Evolutionary conservation across 1,140 invertebrate genomes (phyloP).

Genomic region (Drosophila erecta): DNA sequence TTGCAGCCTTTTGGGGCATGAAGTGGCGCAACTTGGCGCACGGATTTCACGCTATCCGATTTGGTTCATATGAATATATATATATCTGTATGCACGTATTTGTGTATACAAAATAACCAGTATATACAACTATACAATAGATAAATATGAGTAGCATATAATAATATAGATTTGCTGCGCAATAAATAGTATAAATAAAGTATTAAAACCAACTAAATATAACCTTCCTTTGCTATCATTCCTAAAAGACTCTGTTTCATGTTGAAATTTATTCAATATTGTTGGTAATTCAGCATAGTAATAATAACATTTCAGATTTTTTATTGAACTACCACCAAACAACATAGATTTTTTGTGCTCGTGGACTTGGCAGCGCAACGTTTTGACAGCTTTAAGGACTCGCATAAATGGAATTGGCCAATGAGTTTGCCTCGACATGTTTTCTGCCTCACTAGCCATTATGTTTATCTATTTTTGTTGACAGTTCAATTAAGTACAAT

Average conservation of each 20-base stretch:
- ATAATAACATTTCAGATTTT: neutral
- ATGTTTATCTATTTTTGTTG: constrained; percentile 75
- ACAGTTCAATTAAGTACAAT: constrained; percentile 81
- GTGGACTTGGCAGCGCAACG: neutral
- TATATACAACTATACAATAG: too few relatives aligned
- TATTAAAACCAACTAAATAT: too few relatives aligned
- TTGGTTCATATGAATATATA: neutral
- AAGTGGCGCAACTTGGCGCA: constrained; percentile 75
- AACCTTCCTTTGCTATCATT: too few relatives aligned
- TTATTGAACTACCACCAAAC: neutral
- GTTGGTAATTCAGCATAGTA: neutral
- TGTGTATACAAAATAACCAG: too few relatives aligned
- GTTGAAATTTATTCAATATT: neutral
- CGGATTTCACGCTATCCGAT: constrained; percentile 34
- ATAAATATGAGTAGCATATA: too few relatives aligned
- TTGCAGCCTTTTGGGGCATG: constrained; percentile 76
- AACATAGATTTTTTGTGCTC: neutral
- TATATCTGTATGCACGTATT: neutral
- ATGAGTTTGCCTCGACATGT: constrained; percentile 15
- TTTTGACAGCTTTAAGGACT: constrained; percentile 1
- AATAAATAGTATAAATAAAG: too few relatives aligned
- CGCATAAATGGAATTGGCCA: constrained; percentile 22
- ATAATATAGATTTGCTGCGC: too few relatives aligned
- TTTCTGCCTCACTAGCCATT: constrained; percentile 44
- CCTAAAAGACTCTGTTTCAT: too few relatives aligned